These are phyloP conservation scores for Diaphora mendica DNA, from an alignment of 2,888 invertebrate genomes.

Conservation along the genomic window DNA sequence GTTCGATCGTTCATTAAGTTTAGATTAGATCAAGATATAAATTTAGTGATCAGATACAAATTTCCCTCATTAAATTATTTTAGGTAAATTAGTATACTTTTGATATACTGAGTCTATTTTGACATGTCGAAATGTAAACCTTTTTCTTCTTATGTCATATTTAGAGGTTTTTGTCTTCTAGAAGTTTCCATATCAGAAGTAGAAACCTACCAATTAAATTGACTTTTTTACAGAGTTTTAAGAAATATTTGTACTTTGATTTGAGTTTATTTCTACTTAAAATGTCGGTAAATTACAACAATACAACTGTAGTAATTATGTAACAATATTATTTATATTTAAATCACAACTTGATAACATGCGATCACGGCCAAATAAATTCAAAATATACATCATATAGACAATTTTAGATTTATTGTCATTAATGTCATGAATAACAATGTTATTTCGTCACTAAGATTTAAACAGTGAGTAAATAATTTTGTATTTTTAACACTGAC, in stretches of 20 bases:
- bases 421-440: too few relatives aligned
- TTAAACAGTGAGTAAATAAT: neutral
- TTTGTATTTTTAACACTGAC: neutral
- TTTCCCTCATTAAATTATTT: neutral
- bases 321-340: neutral
- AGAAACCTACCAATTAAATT: neutral
- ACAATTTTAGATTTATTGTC: neutral
- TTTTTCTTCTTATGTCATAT: neutral
- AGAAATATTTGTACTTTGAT: neutral
- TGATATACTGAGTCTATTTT: neutral
- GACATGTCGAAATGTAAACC: neutral
- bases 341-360: neutral
- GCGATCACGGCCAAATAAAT: neutral
- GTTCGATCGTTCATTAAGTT: neutral
- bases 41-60: neutral
- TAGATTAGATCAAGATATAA: neutral
- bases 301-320: neutral
- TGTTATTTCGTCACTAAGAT: neutral
- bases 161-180: neutral
- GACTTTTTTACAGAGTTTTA: neutral
- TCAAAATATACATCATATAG: neutral
- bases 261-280: neutral
- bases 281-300: neutral
- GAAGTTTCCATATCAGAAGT: neutral
- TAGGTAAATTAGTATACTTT: neutral